A percentile compares a stretch with the other conserved stretches of the same genome.
Conservation (phyloP, 2,113 vertebrate species). For the Menidia beryllina region DNA sequence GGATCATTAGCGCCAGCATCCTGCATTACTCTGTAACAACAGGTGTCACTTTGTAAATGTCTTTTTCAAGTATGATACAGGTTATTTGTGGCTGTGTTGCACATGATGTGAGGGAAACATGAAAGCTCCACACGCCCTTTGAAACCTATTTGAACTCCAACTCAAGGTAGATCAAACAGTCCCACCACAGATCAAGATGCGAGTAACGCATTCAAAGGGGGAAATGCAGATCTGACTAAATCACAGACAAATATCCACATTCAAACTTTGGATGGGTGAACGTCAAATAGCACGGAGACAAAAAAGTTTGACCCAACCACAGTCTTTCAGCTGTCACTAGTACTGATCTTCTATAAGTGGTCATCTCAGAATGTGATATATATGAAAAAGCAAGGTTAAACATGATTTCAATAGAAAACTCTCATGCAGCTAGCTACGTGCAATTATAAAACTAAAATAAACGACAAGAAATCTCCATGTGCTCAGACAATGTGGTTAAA, state of each 20-base stretch:
- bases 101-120: constrained; percentile 33
- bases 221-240: constrained; percentile 20
- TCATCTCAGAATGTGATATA: background rate
- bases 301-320: no score
- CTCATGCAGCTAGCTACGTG: background rate
- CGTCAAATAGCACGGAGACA: background rate
- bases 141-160: constrained; percentile 55
- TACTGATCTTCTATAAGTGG: background rate
- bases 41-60: constrained; percentile 4
- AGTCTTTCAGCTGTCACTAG: background rate
- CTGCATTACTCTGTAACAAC: constrained; percentile 1
- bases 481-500: background rate
- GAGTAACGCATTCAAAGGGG: constrained; percentile 12
- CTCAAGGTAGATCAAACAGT: constrained; percentile 59
- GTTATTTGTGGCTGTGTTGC: constrained; percentile 23
- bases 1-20: background rate
- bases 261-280: background rate
- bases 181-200: background rate
- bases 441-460: background rate
- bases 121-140: constrained; percentile 44
- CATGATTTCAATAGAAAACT: background rate
- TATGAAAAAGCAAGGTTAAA: background rate
- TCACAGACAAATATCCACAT: background rate
- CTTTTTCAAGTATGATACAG: constrained; percentile 11
- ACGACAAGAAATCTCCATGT: background rate